Percentiles rank a stretch among this genome's conserved stretches.
phyloP scores from a whole-genome alignment of 2,888 invertebrate genomes.

The Chirona hameri region DNA sequence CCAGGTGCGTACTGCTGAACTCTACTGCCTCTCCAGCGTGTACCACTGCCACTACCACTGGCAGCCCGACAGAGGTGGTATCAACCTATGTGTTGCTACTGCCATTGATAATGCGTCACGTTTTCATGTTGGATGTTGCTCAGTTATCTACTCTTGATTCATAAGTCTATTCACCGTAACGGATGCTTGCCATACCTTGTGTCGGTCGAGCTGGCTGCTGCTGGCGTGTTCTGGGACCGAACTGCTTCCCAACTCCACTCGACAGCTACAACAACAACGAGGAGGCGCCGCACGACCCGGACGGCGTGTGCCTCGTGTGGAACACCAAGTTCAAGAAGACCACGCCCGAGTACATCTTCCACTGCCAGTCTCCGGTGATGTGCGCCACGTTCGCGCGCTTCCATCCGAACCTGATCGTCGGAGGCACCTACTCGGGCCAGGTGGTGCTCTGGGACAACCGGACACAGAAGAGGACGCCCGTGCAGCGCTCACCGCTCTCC shows the following conservation, averaged over 20 bases:
- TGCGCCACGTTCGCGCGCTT: conserved; percentile 93
- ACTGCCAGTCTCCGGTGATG: conserved; percentile 96
- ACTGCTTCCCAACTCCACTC: neutral
- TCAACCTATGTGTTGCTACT: too few species aligned
- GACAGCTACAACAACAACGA: conserved; percentile 83
- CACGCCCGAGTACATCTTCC: conserved; percentile 94
- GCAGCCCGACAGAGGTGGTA: too few species aligned
- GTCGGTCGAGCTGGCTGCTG: too few species aligned
- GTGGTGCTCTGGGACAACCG: conserved; percentile 99
- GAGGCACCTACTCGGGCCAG: conserved; percentile 98
- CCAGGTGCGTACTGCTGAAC: conserved; percentile 49
- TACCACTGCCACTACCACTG: too few species aligned
- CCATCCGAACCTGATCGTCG: conserved; percentile 95
- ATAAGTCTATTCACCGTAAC: too few species aligned
- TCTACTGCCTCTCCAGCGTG: too few species aligned
- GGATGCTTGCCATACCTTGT: too few species aligned
- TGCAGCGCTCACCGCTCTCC: conserved; percentile 93
- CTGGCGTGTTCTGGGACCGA: neutral
- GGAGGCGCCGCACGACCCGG: conserved; percentile 94
- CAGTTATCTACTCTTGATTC: too few species aligned
- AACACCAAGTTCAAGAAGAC: conserved; percentile 96
- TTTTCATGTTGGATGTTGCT: too few species aligned
- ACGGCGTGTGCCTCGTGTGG: conserved; percentile 97
- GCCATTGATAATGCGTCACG: too few species aligned
- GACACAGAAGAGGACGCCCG: conserved; percentile 93